Conservation (phyloP, 2,888 invertebrate genomes). For the Platynereis dumerilii region DNA sequence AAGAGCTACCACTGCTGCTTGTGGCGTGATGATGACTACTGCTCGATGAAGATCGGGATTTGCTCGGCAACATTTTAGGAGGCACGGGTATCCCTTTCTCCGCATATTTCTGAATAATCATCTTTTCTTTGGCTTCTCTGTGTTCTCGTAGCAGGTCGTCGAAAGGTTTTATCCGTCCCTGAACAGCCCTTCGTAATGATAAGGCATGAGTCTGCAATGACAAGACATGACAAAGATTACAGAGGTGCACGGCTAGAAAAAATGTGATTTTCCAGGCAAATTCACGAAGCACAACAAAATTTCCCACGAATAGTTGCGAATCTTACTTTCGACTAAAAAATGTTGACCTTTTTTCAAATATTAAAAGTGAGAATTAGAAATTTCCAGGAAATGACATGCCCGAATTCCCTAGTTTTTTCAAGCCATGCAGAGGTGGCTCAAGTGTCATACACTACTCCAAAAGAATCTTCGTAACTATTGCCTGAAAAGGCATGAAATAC, state of each 20-base stretch:
- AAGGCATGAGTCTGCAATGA: constrained; percentile 68
- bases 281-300: neutral
- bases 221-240: neutral
- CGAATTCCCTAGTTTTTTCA: no score
- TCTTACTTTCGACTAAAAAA: no score
- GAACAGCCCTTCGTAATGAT: constrained; percentile 74
- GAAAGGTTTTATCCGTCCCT: constrained; percentile 76
- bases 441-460: no score
- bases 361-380: neutral
- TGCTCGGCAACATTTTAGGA: constrained; percentile 18
- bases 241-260: no score
- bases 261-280: neutral
- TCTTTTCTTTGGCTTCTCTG: constrained; percentile 61
- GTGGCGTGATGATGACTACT: neutral
- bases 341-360: no score
- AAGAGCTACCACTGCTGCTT: neutral
- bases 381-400: neutral
- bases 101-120: constrained; percentile 50
- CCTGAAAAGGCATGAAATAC: no score
- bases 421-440: no score
- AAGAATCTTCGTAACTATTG: no score
- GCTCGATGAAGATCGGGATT: neutral
- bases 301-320: no score
- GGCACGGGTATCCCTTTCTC: constrained; percentile 24
- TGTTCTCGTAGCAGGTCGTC: constrained; percentile 79